phyloP scores from a whole-genome alignment of 2,797 vertebrate genomes.

The Mus spretus region DNA sequence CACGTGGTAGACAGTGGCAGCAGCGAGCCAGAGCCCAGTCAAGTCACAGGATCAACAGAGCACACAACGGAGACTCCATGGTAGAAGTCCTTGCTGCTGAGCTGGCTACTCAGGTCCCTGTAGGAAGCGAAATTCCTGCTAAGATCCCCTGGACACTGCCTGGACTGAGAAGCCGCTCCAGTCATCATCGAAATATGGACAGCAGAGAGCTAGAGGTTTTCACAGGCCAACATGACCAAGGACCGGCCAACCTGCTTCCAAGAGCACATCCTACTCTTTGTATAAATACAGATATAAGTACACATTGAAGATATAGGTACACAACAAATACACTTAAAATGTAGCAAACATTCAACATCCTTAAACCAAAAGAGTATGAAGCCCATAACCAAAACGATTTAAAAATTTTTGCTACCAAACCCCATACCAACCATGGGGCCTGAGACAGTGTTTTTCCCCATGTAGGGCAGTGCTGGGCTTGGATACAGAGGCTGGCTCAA shows the following conservation, averaged over 20 bases:
- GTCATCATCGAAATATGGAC: background rate
- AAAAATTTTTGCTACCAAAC: conserved; percentile 21
- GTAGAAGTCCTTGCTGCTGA: background rate
- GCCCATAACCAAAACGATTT: background rate
- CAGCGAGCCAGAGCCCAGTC: background rate
- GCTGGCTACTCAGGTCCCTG: background rate
- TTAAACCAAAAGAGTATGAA: background rate
- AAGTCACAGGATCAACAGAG: background rate
- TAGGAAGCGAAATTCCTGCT: background rate
- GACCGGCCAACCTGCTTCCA: background rate
- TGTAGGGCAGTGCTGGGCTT: background rate
- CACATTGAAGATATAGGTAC: background rate
- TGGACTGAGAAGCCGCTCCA: background rate
- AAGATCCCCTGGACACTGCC: too few species aligned
- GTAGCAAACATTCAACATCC: background rate
- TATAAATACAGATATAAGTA: background rate
- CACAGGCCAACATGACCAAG: background rate
- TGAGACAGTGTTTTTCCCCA: background rate
- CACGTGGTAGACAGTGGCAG: background rate
- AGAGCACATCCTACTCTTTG: background rate
- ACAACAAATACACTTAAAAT: background rate
- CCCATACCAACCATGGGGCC: background rate
- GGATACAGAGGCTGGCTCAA: background rate
- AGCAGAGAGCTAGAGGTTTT: background rate
- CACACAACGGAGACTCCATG: background rate